Percentiles rank a stretch among this genome's conserved stretches.
These are phyloP conservation scores for Thereuonema tuberculata DNA, from an alignment of 1,140 invertebrate species.

Conservation along the genomic window DNA sequence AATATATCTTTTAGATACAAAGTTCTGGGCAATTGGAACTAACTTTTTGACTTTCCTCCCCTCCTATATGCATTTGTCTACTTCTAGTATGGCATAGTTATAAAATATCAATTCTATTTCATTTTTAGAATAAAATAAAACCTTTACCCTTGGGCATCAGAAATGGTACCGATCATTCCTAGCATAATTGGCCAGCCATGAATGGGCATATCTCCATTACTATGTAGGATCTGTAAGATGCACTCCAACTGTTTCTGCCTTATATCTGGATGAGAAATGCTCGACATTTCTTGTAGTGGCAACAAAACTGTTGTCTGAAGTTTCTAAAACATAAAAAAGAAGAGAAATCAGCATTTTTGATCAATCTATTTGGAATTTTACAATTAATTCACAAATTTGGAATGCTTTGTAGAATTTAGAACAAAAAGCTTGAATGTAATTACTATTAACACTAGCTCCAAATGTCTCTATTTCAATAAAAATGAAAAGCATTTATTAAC, in stretches of 20 bases:
- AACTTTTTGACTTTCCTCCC: no score
- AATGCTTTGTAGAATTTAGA: slow-evolving; percentile 3
- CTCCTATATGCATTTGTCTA: no score
- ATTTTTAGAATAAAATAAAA: no score
- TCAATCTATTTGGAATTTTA: not conserved
- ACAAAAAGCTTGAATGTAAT: no score
- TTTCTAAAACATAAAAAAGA: slow-evolving; percentile 41
- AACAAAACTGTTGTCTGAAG: slow-evolving; percentile 70
- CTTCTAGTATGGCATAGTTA: no score
- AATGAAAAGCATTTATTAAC: no score
- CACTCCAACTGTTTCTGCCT: slow-evolving; percentile 89
- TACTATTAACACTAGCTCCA: no score
- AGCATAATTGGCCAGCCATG: slow-evolving; percentile 91
- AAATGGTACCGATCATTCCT: slow-evolving; percentile 85
- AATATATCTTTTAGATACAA: no score
- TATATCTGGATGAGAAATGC: slow-evolving; percentile 80
- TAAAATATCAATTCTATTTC: no score
- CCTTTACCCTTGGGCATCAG: slow-evolving; percentile 83
- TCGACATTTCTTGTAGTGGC: slow-evolving; percentile 77
- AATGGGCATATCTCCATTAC: slow-evolving; percentile 73
- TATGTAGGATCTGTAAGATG: slow-evolving; percentile 81
- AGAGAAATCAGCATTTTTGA: no score
- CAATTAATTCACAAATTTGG: slow-evolving; percentile 9
- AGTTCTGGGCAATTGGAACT: no score
- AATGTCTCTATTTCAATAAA: no score